A percentile compares a stretch with the other conserved stretches of the same genome.
Conservation (phyloP, 2,888 invertebrate species). For the Yponomeuta cagnagella region DNA sequence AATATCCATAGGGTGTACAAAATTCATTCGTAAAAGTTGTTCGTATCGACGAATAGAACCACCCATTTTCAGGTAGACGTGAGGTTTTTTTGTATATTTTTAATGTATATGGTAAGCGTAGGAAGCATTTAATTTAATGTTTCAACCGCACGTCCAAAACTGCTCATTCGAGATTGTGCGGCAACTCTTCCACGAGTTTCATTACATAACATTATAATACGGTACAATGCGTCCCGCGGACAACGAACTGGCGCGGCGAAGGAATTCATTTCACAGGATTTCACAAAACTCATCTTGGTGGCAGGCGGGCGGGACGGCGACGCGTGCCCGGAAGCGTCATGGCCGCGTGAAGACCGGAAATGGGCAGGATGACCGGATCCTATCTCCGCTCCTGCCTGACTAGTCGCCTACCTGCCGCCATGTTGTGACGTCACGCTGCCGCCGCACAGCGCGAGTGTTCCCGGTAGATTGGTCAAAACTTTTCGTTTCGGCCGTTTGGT, state of each 20-base stretch:
- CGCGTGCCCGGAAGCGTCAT: constrained; percentile 75
- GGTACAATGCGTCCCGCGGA: background rate
- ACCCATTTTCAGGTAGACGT: too few relatives aligned
- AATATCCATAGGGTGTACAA: too few relatives aligned
- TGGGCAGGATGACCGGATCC: constrained; percentile 76
- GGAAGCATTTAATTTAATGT: background rate
- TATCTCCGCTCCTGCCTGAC: constrained; percentile 72
- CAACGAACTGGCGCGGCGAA: constrained; percentile 30
- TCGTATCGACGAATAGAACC: too few relatives aligned
- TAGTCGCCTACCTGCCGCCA: constrained; percentile 68
- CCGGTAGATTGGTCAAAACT: constrained; percentile 14
- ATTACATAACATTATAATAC: background rate
- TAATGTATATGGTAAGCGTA: background rate
- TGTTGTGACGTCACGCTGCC: constrained; percentile 65
- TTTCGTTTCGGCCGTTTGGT: background rate
- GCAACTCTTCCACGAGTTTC: background rate
- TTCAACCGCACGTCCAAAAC: background rate
- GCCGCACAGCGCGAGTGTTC: constrained; percentile 25
- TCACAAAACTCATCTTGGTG: constrained; percentile 48
- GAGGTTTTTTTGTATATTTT: too few relatives aligned
- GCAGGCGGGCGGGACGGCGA: constrained; percentile 54
- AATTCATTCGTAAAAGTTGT: too few relatives aligned
- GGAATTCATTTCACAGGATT: constrained; percentile 62
- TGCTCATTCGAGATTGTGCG: background rate
- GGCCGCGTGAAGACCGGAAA: constrained; percentile 76